Base-by-base conservation (phyloP, 2,888 invertebrate genomes). In the Octodonta nipae region DNA sequence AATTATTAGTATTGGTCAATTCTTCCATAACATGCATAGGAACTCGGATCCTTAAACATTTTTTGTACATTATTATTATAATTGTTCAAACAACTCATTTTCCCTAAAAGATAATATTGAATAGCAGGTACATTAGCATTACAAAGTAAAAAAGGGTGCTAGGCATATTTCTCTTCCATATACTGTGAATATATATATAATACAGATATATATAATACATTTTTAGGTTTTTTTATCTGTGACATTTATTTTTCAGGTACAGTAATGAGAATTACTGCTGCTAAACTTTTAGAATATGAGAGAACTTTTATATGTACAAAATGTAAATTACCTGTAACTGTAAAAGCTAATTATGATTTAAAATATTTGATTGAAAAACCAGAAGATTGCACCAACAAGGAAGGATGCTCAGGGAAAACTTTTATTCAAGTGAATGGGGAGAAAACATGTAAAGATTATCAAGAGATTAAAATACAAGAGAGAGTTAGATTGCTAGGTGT, bases 401-500 rank as follows among this genome's bases (percentile, higher is more conserved):
- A 69, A 28, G 58, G 58, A 15, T 77, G 77, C 51, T 63, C 61
- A 46, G 67, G 70, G 45, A 64, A 65, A 22, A 74, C 66, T 47
- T 68, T 75, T 37, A 34, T 52, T 36, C 60, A 64, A 45, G 7
- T 30, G 5, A 14, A 27, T 27, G 68, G 66, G 37, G 56, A 69
- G 31, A 67, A 71, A 40, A 68, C 76, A 51, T 86, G 73, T 54
- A 78, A 73, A 47, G 85, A 86, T 65, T 85, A 81, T 60, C 86
- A 86, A 59, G 85, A 86, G 66, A 75, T 87, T 8, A 86, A 84
- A 64, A 70, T 91, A 51, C 64, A 86, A 75, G 87, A 88, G 55
- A 79, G 80, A 65, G 71, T 81, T 8, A 76, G 75, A 45, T 77
- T 76, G 50, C 61, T 79, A 39, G 71, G 70, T 37, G 68, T 79